A percentile compares a stretch with the other conserved stretches of the same genome.
These are phyloP conservation scores for Chrysodeixis includens DNA, from an alignment of 2,888 invertebrate genomes.

Conservation along the genomic window DNA sequence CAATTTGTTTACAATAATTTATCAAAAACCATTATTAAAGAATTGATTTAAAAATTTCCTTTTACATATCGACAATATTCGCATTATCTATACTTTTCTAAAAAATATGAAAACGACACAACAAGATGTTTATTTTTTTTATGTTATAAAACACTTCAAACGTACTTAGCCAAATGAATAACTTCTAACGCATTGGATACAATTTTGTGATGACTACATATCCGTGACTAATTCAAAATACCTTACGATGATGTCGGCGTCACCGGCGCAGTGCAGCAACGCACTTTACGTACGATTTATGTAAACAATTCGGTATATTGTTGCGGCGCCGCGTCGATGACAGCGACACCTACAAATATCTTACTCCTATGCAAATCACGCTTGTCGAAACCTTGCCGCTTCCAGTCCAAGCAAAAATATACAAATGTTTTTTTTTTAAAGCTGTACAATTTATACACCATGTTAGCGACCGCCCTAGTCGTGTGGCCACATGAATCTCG, in stretches of 20 bases:
- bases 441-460: constrained; percentile 87
- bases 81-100: constrained; percentile 81
- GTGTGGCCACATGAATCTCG: constrained; percentile 58
- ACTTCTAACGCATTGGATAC: constrained; percentile 78
- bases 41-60: constrained; percentile 75
- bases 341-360: constrained; percentile 67
- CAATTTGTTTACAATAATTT: constrained; percentile 82
- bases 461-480: constrained; percentile 65
- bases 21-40: constrained; percentile 77
- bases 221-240: constrained; percentile 82
- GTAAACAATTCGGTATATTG: constrained; percentile 45
- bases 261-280: constrained; percentile 55
- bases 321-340: constrained; percentile 55
- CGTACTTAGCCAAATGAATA: constrained; percentile 81
- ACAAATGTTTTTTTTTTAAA: constrained; percentile 81
- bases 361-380: constrained; percentile 77
- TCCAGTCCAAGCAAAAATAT: constrained; percentile 85
- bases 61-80: constrained; percentile 79
- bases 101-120: constrained; percentile 88
- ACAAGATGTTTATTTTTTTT: constrained; percentile 81
- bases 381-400: constrained; percentile 75
- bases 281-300: constrained; percentile 38
- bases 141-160: constrained; percentile 80
- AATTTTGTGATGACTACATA: constrained; percentile 86
- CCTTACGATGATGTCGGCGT: constrained; percentile 71